Base-by-base conservation (phyloP, 2,113 vertebrate species). In the Siniperca knerii region DNA sequence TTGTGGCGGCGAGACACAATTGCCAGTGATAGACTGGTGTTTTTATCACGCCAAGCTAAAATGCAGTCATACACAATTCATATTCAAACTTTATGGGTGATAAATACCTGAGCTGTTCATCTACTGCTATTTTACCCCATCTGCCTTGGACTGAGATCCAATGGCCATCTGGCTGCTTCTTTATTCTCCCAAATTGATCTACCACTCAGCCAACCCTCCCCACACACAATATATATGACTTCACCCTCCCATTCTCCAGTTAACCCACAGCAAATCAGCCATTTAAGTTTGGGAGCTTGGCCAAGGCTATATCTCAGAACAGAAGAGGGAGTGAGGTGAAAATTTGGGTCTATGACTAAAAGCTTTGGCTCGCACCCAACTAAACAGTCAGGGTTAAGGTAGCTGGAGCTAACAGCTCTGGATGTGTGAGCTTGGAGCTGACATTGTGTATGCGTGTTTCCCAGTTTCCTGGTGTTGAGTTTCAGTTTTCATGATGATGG, bases 191-290 rank as follows among this genome's bases (percentile, higher is more conserved):
- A 91, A 90, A 93, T 87, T 91, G 89, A 90, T 91, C 83, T 87
- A 90, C 71, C 86, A 87, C 92, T 87, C 85, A 81, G 74, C 65
- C 77, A 68, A 69, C 69, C 70, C 78, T 75, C 83, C 89, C 37
- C 81, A 87, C 87, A 88, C 82, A 75, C 67, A 89, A 77, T 82
- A 90, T 90, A 89, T 92, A 90, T 87, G 92, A 92, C 90, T 91
- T 89, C 88, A 85, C 67, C 82, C 81, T 82, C 83, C 91, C 76
- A 80, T 88, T 90, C 89, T 88, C 54, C 88, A 85, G 92, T 89
- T 91, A 90, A 90, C 90, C 90, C 84, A 79, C 92, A 83, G 87
- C 87, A 92, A 91, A 85, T 88, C 90, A 92, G 87, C 88, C 89
- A 92, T 92, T 93, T 93, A 90, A 15, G 79, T 90, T 88, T 70